Evolutionary conservation across 2,888 invertebrate genomes (phyloP).

Genomic region (Chelonus formosanus): DNA sequence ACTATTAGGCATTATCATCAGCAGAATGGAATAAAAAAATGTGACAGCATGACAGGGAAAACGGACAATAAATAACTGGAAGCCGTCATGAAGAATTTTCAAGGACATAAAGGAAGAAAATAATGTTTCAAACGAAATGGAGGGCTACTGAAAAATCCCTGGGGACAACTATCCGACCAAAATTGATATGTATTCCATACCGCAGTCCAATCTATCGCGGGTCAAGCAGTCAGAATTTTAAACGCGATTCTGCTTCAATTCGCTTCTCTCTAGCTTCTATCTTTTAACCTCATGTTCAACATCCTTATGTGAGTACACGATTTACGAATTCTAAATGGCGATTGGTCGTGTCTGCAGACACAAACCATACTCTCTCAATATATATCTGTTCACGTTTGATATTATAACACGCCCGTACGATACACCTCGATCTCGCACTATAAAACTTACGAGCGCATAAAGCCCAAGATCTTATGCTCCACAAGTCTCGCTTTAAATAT

Average conservation of each 20-base stretch:
- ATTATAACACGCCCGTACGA: conserved; percentile 33
- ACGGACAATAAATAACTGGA: conserved; percentile 16
- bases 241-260: conserved; percentile 50
- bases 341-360: conserved; percentile 7
- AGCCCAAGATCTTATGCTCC: conserved; percentile 50
- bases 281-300: conserved; percentile 22
- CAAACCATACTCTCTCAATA: neutral
- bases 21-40: conserved; percentile 2
- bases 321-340: conserved; percentile 15
- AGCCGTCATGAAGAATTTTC: no score
- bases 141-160: conserved; percentile 43
- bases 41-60: conserved; percentile 10
- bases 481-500: conserved; percentile 27
- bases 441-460: conserved; percentile 61
- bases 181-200: conserved; percentile 65
- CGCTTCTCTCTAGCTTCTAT: conserved; percentile 21
- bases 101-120: conserved; percentile 7
- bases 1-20: conserved; percentile 1
- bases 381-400: conserved; percentile 4
- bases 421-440: conserved; percentile 26
- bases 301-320: conserved; percentile 6
- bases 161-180: conserved; percentile 52
- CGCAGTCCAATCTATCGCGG: conserved; percentile 62
- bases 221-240: conserved; percentile 65
- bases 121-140: neutral